These are phyloP conservation scores for Paramuricea clavata DNA, from an alignment of 92 coral and sea anemone genomes.

Conservation along the genomic window DNA sequence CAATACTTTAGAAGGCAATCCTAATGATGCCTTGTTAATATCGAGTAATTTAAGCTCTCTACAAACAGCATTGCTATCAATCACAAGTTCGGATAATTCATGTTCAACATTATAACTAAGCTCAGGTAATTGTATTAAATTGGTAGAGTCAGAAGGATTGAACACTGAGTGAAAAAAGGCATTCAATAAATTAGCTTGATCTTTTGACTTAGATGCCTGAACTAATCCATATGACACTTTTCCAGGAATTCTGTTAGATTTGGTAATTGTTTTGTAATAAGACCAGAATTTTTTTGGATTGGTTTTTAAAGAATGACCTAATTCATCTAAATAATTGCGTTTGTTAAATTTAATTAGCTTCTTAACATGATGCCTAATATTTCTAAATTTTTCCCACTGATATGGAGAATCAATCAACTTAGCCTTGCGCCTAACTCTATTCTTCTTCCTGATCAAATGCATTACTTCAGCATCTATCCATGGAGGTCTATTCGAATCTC, in stretches of 20 bases:
- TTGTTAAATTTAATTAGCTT: slow-evolving; percentile 34
- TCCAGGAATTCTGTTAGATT: slow-evolving; percentile 45
- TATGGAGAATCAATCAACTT: slow-evolving; percentile 15
- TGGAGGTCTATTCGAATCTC: slow-evolving; percentile 56
- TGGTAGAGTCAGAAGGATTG: too few species aligned
- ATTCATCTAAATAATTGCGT: slow-evolving; percentile 24
- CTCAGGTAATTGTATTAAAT: too few species aligned
- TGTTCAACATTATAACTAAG: too few species aligned
- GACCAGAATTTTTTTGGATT: slow-evolving; percentile 61
- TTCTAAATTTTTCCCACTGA: slow-evolving; percentile 23
- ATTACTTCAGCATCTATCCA: slow-evolving; percentile 57
- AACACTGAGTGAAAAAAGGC: slow-evolving; percentile 63
- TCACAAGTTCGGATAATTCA: too few species aligned
- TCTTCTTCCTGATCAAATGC: slow-evolving; percentile 34
- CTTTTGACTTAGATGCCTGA: slow-evolving; percentile 24
- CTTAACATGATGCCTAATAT: slow-evolving; percentile 32
- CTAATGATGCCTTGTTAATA: too few species aligned
- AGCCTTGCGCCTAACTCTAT: slow-evolving; percentile 43
- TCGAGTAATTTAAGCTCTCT: too few species aligned
- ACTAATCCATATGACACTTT: slow-evolving; percentile 24
- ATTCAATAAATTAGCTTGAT: slow-evolving; percentile 62
- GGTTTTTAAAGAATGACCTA: slow-evolving; percentile 25
- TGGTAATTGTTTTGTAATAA: slow-evolving; percentile 53
- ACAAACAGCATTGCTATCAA: too few species aligned
- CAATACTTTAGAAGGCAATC: too few species aligned